phyloP scores from a whole-genome alignment of 2,888 invertebrate species.

The Patella depressa region DNA sequence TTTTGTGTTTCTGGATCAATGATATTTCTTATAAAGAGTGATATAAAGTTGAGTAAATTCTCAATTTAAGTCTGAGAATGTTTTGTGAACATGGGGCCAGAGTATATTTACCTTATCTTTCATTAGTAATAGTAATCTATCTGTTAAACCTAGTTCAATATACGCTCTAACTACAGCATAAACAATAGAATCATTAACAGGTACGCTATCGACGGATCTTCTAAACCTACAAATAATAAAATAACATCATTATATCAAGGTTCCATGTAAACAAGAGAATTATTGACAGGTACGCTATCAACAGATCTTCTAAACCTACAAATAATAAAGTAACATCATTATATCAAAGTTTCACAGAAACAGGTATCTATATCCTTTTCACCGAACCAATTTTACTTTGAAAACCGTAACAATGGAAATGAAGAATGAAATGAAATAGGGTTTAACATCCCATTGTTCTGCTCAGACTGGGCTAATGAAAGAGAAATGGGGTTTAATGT shows the following conservation, averaged over 20 bases:
- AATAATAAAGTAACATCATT: constrained; percentile 39
- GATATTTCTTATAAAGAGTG: too few relatives aligned
- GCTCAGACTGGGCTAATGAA: too few relatives aligned
- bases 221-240: constrained; percentile 74
- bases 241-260: constrained; percentile 18
- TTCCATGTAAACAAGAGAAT: constrained; percentile 82
- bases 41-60: too few relatives aligned
- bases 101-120: constrained; percentile 77
- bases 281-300: constrained; percentile 80
- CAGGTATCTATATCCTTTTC: constrained; percentile 81
- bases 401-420: not conserved
- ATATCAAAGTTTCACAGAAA: constrained; percentile 69
- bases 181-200: constrained; percentile 83
- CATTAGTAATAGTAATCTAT: constrained; percentile 81
- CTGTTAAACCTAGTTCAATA: constrained; percentile 74
- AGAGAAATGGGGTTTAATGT: too few relatives aligned
- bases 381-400: constrained; percentile 49
- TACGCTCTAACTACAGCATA: constrained; percentile 81
- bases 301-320: constrained; percentile 79
- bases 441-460: not conserved
- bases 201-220: constrained; percentile 80
- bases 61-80: too few relatives aligned
- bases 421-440: not conserved
- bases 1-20: too few relatives aligned
- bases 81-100: not conserved